Base-by-base conservation (phyloP, 2,888 invertebrate genomes). In the Lamproptera curius region DNA sequence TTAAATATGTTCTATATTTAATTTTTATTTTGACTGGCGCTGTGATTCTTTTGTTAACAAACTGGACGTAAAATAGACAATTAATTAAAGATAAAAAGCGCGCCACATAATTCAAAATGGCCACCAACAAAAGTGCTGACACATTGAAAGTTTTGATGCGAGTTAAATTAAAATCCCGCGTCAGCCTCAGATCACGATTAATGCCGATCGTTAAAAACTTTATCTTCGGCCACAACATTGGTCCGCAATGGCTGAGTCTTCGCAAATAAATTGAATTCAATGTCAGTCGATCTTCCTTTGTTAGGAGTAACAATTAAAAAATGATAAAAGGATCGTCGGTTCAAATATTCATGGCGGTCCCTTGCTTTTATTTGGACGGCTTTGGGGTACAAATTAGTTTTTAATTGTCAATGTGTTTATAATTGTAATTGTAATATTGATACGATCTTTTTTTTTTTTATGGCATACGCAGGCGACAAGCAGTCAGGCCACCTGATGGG, bases 241-340 rank as follows among this genome's bases (percentile, higher is more conserved):
- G 54, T 55, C 51, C 54, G 51, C 52, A 59, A 57, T 56, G 44
- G 50, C 61, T 53, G 60, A 60, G 65, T 53, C 61, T 60, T 68
- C 68, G 65, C 61, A 67, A 69, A 72, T 70, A 65, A 65, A 68
- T 60, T 60, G 55, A 57, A 60, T 62, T 57, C 59, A 55, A 57
- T 57, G 61, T 64, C 64, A 68, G 69, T 69, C 67, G 70, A 72
- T 70, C 62, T 66, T 65, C 68, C 68, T 76, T 77, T 79, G 74
- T 78, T 69, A 63, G 59, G 57, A 65, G 42, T 51, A 70, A 68
- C 76, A 78, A 78, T 79, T 78, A 77, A 77, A 73, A 70, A 66
- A 54, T 61, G 68, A 65, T 63, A 41, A 45, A 38, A 28, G 28
- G 31, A 31, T 31, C 39, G 42, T 17, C 16, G 44, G 46, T 43